Percentiles rank a stretch among this genome's conserved stretches.
phyloP scores from a whole-genome alignment of 2,888 invertebrate species.

The Drosophila infuscata region DNA sequence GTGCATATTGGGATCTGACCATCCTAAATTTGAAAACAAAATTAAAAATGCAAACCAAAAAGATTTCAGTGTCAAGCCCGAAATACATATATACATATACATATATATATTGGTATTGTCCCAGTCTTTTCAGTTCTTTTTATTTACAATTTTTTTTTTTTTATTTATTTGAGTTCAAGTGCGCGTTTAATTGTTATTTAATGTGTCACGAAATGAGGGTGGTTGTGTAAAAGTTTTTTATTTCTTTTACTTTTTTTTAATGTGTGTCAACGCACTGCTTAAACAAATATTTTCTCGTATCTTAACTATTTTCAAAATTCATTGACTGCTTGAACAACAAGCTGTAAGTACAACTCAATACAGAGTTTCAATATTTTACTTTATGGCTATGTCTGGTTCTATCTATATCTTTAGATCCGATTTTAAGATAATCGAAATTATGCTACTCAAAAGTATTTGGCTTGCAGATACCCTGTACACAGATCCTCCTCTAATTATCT shows the following conservation, averaged over 20 bases:
- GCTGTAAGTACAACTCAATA: constrained; percentile 8
- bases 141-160: not conserved
- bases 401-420: not conserved
- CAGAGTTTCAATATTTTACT: not conserved
- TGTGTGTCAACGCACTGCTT: constrained; percentile 7
- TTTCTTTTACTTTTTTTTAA: not conserved
- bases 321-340: not conserved
- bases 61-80: not conserved
- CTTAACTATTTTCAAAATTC: constrained; percentile 5
- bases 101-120: constrained; percentile 6
- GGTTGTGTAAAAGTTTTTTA: not conserved
- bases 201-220: not conserved
- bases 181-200: not conserved
- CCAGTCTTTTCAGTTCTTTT: not conserved
- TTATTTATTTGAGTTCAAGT: constrained; percentile 3
- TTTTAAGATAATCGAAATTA: not conserved
- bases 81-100: constrained; percentile 3
- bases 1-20: not conserved
- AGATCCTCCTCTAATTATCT: not conserved
- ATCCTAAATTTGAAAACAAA: not conserved
- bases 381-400: not conserved
- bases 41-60: not conserved
- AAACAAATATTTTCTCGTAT: constrained; percentile 3
- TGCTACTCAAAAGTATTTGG: not conserved
- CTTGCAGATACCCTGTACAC: not conserved